Evolutionary conservation across 2,888 invertebrate genomes (phyloP), one percentile per base, ranked within the genome.

Genomic region (Liodrosophila aerea): DNA sequence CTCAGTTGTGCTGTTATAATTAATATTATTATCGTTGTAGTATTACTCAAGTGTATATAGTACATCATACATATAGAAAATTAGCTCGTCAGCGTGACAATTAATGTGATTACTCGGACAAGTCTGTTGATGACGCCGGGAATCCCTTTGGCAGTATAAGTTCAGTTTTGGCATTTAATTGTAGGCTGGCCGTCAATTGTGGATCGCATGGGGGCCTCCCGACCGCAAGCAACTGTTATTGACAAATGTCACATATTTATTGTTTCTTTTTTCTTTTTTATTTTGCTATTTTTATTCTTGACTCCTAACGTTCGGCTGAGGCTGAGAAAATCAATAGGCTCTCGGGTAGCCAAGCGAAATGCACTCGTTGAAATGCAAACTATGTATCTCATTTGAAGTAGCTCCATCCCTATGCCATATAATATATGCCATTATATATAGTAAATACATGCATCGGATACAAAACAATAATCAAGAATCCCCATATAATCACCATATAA

Each of bases 111-210:
- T 73, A 68, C 39, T 53, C 27, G 40, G 40, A 1, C 9, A 9
- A 18, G 68, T 46, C 68, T 57, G 34, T 16, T 50, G 52, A 64
- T 84, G 82, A 77, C 84, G 74, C 53, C 64, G 86, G 86, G 78
- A 86, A 86, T 81, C 63, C 82, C 81, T 67, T 9, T 22, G 22
- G 22, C 22, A 22, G 22, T 22, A 47, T 50, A 43, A 69, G 78
- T 72, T 84, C 84, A 63, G 44, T 46, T 43, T 60, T 81, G 80
- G 57, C 86, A 72, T 66, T 74, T 51, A 57, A 83, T 76, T 67
- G 84, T 52, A 41, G 44, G 60, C 45, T 43, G 59, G 34, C 53
- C 45, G 59, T 82, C 83, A 82, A 56, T 56, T 62, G 11, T 65
- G 66, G 72, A 72, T 72, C 75, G 65, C 29, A 39, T 40, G 18